Conservation (phyloP, 2,797 vertebrate genomes). For the Syngnathus acus region DNA sequence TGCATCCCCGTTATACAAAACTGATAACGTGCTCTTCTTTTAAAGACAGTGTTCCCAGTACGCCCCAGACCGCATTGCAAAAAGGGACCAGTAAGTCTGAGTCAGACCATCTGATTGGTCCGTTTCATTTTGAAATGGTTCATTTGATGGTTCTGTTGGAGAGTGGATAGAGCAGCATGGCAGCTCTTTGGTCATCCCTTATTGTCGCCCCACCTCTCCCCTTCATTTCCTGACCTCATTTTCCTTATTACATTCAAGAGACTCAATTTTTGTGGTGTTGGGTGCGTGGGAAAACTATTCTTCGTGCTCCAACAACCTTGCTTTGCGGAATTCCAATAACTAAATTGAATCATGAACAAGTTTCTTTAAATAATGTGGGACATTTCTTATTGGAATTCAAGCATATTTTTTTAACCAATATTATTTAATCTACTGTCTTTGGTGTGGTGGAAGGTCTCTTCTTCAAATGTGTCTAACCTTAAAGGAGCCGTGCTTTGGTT, state of each 20-base stretch:
- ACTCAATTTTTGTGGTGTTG: background rate
- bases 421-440: background rate
- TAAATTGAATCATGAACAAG: background rate
- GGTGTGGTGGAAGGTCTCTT: background rate
- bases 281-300: background rate
- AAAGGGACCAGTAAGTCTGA: slow-evolving; percentile 76
- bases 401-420: no score
- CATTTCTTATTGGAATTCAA: background rate
- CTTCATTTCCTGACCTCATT: background rate
- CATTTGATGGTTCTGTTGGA: slow-evolving; percentile 44
- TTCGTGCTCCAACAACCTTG: background rate
- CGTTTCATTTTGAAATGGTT: slow-evolving; percentile 35
- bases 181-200: slow-evolving; percentile 9
- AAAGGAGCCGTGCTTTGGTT: background rate
- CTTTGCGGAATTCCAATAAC: background rate
- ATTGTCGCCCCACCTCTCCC: background rate
- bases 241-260: background rate
- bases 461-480: background rate
- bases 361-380: background rate
- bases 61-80: slow-evolving; percentile 88
- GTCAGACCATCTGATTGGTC: slow-evolving; percentile 46
- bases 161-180: slow-evolving; percentile 54
- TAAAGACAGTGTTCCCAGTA: slow-evolving; percentile 84
- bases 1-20: background rate
- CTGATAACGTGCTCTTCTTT: slow-evolving; percentile 57